Conservation (phyloP, 2,113 vertebrate genomes). For the Ovis canadensis region DNA sequence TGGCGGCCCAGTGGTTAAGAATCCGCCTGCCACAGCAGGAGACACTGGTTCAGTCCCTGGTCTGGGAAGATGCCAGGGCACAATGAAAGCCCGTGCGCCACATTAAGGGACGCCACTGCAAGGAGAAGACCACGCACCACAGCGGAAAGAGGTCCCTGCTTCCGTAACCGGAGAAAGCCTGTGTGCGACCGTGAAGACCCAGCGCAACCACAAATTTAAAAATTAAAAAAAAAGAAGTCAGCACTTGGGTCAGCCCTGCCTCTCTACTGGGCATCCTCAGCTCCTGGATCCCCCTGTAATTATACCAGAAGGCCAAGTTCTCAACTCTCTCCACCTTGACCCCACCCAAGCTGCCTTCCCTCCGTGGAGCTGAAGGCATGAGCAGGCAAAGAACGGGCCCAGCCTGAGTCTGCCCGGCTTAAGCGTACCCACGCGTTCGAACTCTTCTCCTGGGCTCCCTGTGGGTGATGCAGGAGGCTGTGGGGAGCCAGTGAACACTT, state of each 20-base stretch:
- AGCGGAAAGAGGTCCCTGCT: not conserved
- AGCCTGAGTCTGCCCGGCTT: fast-evolving
- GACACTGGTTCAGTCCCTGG: not conserved
- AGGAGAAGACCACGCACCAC: not conserved
- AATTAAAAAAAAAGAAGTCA: too few species aligned
- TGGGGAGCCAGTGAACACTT: not conserved
- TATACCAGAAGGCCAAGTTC: not conserved
- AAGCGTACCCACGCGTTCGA: fast-evolving
- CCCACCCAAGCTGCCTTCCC: not conserved
- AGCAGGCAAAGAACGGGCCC: fast-evolving
- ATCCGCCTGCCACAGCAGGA: not conserved
- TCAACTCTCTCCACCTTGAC: not conserved
- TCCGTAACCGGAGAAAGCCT: not conserved
- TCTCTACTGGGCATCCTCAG: fast-evolving
- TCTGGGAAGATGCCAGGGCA: not conserved
- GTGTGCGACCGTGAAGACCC: not conserved
- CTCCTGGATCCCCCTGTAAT: not conserved
- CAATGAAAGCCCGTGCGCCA: fast-evolving
- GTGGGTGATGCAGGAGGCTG: fast-evolving
- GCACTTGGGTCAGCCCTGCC: fast-evolving
- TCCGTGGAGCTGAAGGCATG: fast-evolving
- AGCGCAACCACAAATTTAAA: not conserved
- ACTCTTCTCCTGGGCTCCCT: not conserved
- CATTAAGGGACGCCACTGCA: not conserved
- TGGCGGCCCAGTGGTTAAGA: not conserved